Conservation (phyloP, 2,888 invertebrate species). For the Mycalesis mineus region DNA sequence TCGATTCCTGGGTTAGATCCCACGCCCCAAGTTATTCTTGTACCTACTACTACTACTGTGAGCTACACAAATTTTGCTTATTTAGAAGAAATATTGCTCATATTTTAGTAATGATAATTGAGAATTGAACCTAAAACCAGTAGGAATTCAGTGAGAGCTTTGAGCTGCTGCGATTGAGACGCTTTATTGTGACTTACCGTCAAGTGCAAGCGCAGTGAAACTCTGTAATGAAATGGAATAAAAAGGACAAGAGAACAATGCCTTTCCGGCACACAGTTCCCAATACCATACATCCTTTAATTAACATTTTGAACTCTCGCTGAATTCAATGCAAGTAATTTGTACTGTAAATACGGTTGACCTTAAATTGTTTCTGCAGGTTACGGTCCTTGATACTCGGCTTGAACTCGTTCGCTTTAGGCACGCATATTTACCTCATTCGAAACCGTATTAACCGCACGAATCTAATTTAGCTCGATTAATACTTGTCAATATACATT, state of each 20-base stretch:
- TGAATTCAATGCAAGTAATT: conserved; percentile 15
- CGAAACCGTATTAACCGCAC: conserved; percentile 3
- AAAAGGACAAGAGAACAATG: conserved; percentile 8
- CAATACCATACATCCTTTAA: conserved; percentile 12
- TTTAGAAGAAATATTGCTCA: too few species aligned
- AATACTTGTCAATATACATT: background rate
- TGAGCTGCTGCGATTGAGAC: too few species aligned
- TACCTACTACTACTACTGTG: too few species aligned
- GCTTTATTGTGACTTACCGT: too few species aligned
- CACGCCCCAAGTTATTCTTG: too few species aligned
- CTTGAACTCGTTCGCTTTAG: conserved; percentile 21
- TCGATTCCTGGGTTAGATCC: too few species aligned
- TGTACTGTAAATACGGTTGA: conserved; percentile 20
- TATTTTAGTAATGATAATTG: too few species aligned
- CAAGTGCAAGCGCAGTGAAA: too few species aligned
- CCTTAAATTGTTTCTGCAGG: conserved; percentile 20
- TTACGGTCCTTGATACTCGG: conserved; percentile 21
- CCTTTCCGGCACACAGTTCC: conserved; percentile 20
- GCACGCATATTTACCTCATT: conserved; percentile 13
- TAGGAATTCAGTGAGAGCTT: too few species aligned
- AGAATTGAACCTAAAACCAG: too few species aligned
- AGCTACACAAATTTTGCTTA: too few species aligned
- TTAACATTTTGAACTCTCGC: conserved; percentile 17
- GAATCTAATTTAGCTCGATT: background rate
- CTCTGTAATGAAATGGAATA: too few species aligned